phyloP scores from a whole-genome alignment of 1,140 invertebrate species.

The Mactra quadrangularis region DNA sequence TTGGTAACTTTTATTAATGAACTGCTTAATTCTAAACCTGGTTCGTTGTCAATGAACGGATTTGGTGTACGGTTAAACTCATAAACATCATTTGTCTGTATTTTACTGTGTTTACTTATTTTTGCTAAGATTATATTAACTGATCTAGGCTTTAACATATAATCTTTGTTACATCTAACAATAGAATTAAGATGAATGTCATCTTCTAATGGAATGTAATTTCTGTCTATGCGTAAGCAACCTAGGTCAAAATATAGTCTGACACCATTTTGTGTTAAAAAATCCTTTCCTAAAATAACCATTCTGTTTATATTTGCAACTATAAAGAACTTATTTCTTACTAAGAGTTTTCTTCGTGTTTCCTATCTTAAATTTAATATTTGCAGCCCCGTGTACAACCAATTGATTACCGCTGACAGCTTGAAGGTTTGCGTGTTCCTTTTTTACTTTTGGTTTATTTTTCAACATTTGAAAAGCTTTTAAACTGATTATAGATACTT shows the following conservation, averaged over 20 bases:
- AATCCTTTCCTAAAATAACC: conserved; percentile 40
- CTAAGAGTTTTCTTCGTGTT: background rate
- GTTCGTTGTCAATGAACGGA: background rate
- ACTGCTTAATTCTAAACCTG: background rate
- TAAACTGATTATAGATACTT: background rate
- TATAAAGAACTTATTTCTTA: conserved; percentile 19
- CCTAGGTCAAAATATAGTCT: conserved; percentile 20
- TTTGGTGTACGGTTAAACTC: background rate
- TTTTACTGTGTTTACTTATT: background rate
- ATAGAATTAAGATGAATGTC: conserved; percentile 17
- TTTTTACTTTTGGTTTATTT: conserved; percentile 6
- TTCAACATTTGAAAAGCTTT: background rate
- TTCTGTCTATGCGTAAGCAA: background rate
- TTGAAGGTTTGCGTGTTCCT: background rate
- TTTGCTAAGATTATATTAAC: background rate
- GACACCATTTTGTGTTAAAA: background rate
- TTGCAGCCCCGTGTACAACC: background rate
- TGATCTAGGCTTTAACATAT: background rate
- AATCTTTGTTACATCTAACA: background rate
- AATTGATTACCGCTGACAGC: conserved; percentile 8
- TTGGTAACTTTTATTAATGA: no score
- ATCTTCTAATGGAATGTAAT: background rate
- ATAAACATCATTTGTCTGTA: background rate
- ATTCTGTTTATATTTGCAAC: conserved; percentile 32
- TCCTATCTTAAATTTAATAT: conserved; percentile 1